phyloP scores from a whole-genome alignment of 2,888 invertebrate species.

The Amphipyra berbera region DNA sequence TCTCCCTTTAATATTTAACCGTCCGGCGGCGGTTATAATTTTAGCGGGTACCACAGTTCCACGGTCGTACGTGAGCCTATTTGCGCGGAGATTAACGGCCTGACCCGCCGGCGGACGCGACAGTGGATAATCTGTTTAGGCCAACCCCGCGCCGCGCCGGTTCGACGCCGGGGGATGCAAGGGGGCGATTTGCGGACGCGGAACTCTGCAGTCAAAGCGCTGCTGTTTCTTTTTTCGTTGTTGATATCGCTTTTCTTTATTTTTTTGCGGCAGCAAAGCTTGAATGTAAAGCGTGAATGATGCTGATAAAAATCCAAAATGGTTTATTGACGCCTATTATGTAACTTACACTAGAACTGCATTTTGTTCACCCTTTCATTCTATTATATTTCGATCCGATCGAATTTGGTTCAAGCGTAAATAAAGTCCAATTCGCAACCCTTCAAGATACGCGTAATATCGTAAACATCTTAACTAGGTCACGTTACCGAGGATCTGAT shows the following conservation, averaged over 20 bases:
- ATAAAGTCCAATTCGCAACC: background rate
- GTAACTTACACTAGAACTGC: background rate
- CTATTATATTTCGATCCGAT: no score
- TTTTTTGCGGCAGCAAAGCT: slow-evolving; percentile 20
- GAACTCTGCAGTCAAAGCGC: slow-evolving; percentile 27
- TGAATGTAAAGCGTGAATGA: slow-evolving; percentile 2
- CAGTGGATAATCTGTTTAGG: slow-evolving; percentile 75
- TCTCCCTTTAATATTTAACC: slow-evolving; percentile 67
- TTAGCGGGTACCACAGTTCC: slow-evolving; percentile 61
- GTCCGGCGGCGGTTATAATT: slow-evolving; percentile 68
- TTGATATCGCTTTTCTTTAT: slow-evolving; percentile 12
- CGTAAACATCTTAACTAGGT: slow-evolving; percentile 8
- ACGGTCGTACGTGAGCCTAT: slow-evolving; percentile 78
- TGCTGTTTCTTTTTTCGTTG: slow-evolving; percentile 14
- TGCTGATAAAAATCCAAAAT: background rate
- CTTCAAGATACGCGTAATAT: background rate
- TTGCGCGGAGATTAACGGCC: slow-evolving; percentile 80
- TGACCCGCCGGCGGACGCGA: slow-evolving; percentile 66
- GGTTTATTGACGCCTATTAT: no score
- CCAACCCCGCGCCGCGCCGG: slow-evolving; percentile 51
- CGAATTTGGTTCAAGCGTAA: no score
- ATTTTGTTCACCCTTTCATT: no score
- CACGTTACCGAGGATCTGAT: slow-evolving; percentile 6
- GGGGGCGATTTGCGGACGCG: slow-evolving; percentile 50
- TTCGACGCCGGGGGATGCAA: slow-evolving; percentile 50